A percentile compares a stretch with the other conserved stretches of the same genome.
Conservation (phyloP, 2,113 vertebrate genomes). For the Hoplias malabaricus region DNA sequence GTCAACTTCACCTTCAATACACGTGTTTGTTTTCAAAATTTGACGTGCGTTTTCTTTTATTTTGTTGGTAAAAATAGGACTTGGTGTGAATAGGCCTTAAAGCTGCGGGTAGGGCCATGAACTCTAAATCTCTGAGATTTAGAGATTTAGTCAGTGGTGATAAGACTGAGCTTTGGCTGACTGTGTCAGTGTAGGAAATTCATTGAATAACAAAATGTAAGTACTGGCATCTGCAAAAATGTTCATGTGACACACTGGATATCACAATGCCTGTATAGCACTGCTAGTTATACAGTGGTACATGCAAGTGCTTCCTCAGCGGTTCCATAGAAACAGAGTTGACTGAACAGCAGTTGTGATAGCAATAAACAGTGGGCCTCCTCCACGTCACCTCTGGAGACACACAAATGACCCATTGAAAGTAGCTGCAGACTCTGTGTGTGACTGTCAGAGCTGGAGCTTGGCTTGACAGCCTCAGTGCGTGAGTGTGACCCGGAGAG, state of each 20-base stretch:
- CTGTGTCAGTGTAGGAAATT: too few species aligned
- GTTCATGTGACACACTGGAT: not conserved
- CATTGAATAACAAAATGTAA: too few species aligned
- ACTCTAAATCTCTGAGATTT: too few species aligned
- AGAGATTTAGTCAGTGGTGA: too few species aligned
- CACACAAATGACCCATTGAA: slow-evolving; percentile 40
- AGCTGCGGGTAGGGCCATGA: too few species aligned
- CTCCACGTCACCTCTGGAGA: slow-evolving; percentile 31
- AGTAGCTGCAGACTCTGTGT: not conserved
- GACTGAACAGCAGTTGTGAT: slow-evolving; percentile 23
- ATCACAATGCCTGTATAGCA: not conserved
- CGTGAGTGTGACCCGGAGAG: not conserved
- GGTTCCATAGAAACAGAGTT: not conserved
- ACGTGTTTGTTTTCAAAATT: too few species aligned
- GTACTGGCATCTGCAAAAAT: too few species aligned
- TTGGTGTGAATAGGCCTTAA: too few species aligned
- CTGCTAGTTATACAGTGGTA: not conserved
- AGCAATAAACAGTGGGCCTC: not conserved
- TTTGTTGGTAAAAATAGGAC: too few species aligned
- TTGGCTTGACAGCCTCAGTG: slow-evolving; percentile 29
- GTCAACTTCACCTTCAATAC: too few species aligned
- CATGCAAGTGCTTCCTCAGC: not conserved
- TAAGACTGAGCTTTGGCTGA: too few species aligned
- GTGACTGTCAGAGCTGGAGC: slow-evolving; percentile 19
- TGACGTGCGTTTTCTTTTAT: too few species aligned